Evolutionary conservation across 2,797 vertebrate genomes (phyloP), one percentile per base, ranked within the genome.

Genomic region (Oryzias dopingdopingensis): DNA sequence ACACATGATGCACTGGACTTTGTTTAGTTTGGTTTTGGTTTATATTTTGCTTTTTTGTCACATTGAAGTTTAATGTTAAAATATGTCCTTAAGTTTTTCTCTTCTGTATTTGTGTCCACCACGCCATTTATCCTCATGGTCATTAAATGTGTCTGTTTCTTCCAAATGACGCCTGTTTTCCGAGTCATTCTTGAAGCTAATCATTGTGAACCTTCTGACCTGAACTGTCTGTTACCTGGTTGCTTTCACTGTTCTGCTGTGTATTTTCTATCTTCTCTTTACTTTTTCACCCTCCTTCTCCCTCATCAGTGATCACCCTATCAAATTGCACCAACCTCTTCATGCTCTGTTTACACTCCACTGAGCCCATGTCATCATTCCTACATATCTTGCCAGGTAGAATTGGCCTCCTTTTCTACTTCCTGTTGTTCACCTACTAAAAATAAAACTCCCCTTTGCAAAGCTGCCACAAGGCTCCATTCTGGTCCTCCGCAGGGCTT

Each of bases 391-490:
- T 89, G 88, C 88, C 89, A 92, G 91, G 90, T 92, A 89, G 90
- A 90, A 76, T 83, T 93, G 91, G 90, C 90, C 90, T 89, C 89
- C 74, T 92, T 92, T 92, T 89, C 85, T 84, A 74, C 81, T 90
- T 93, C 91, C 90, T 90, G 89, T 92, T 89, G 90, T 90, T 91
- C 77, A 64, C 56, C 70, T 69, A 77, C 92, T 93, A 92, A 89
- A 93, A 91, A 92, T 93, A 93, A 90, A 83, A 56, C 77, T 82
- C 77, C 77, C 70, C 76, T 87, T 89, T 66, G 82, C 77, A 32
- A 79, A 72, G 77, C 73, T 81, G 82, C 85, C 83, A 85, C 5
- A 70, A 81, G 88, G 80, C 87, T 86, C 81, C 75, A 72, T 78
- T 82, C 83, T 86, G 88, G 79, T 85, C 80, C 90, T 88, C 86